phyloP scores from a whole-genome alignment of 2,113 vertebrate genomes.

The Chlamydotis undulata region DNA sequence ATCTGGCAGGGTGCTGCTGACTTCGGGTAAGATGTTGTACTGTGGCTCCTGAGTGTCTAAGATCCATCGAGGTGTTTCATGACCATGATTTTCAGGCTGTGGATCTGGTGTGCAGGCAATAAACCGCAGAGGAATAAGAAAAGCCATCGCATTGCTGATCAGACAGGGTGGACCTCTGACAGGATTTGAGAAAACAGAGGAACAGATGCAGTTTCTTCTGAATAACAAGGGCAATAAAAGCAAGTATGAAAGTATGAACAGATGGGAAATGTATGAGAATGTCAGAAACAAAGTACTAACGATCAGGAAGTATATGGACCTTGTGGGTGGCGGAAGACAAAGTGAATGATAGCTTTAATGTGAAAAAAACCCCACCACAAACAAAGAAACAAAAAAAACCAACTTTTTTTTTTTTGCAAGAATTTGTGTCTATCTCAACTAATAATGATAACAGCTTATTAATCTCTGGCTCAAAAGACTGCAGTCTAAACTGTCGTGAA shows the following conservation, averaged over 20 bases:
- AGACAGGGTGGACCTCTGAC: not conserved
- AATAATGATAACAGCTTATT: not conserved
- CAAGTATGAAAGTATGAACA: not conserved
- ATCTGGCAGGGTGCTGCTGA: not conserved
- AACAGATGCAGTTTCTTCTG: not conserved
- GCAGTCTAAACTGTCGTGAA: not conserved
- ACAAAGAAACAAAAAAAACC: not conserved
- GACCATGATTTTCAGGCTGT: not conserved
- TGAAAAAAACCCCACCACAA: not conserved
- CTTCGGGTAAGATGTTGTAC: too few relatives aligned
- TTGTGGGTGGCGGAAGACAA: not conserved
- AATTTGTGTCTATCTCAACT: not conserved
- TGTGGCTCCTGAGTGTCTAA: too few relatives aligned
- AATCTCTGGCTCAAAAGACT: not conserved
- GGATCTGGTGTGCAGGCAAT: not conserved
- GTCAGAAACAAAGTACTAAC: not conserved
- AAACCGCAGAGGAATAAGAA: too few relatives aligned
- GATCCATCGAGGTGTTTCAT: not conserved
- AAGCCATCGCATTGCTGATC: not conserved
- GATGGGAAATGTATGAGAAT: too few relatives aligned
- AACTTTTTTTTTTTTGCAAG: not conserved
- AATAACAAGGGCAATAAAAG: not conserved
- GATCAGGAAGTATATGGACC: not conserved
- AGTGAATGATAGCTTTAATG: not conserved
- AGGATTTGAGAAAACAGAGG: not conserved